These are phyloP conservation scores for Syngnathus floridae DNA, from an alignment of 2,113 vertebrate species.

Conservation along the genomic window DNA sequence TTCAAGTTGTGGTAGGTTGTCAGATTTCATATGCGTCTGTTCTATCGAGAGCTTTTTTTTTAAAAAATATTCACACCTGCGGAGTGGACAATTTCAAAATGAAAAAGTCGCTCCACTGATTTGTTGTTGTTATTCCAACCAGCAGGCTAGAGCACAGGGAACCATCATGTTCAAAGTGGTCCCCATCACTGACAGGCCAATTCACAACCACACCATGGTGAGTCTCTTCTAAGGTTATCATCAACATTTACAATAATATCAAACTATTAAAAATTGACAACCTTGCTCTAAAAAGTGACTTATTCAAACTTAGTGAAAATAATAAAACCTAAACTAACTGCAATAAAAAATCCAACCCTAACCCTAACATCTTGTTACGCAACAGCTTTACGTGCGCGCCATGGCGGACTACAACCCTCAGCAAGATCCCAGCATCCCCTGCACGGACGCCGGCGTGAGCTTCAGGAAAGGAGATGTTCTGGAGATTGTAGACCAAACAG, in stretches of 20 bases:
- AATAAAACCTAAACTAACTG: too few relatives aligned
- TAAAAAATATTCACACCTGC: too few relatives aligned
- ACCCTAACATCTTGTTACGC: not conserved
- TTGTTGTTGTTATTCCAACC: slow-evolving; percentile 1
- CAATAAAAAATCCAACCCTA: too few relatives aligned
- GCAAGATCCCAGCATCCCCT: slow-evolving; percentile 86
- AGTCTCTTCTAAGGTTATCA: slow-evolving; percentile 24
- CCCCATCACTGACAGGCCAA: slow-evolving; percentile 80
- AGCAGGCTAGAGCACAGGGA: slow-evolving; percentile 78
- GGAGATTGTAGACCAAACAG: slow-evolving; percentile 93
- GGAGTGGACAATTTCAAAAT: too few relatives aligned
- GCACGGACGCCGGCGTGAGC: slow-evolving; percentile 83
- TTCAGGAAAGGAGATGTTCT: slow-evolving; percentile 88
- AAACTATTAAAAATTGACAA: too few relatives aligned
- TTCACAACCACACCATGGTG: slow-evolving; percentile 83
- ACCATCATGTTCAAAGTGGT: slow-evolving; percentile 92
- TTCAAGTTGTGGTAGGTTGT: slow-evolving; percentile 83
- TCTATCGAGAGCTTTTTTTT: too few relatives aligned
- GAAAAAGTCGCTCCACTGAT: not conserved
- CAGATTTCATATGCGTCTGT: not conserved
- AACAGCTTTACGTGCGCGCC: slow-evolving; percentile 81
- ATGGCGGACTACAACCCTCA: slow-evolving; percentile 89
- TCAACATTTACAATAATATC: too few relatives aligned
- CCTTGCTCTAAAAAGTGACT: too few relatives aligned
- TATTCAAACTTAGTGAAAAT: too few relatives aligned